Conservation (phyloP, 2,797 vertebrate species). For the Anniella stebbinsi region DNA sequence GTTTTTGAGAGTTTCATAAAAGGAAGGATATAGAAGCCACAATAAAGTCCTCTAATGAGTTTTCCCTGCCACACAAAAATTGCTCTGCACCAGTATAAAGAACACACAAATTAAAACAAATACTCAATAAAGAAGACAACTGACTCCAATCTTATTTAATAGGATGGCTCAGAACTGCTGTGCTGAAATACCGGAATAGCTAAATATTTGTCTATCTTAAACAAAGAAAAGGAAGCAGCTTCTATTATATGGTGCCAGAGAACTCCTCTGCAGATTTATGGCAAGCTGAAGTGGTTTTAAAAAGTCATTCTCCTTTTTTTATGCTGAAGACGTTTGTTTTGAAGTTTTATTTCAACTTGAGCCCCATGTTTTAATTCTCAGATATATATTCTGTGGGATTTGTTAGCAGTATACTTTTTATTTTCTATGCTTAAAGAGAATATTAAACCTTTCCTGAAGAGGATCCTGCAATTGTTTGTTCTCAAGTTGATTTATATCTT, state of each 20-base stretch:
- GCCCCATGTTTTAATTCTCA: conserved; percentile 10
- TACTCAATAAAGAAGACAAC: conserved; percentile 68
- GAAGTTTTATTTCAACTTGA: conserved; percentile 52
- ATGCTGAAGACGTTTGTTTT: conserved; percentile 33
- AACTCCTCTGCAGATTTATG: conserved; percentile 52
- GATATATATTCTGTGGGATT: conserved; percentile 32
- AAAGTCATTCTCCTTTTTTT: conserved; percentile 63
- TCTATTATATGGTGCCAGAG: conserved; percentile 26
- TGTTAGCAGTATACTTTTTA: conserved; percentile 19
- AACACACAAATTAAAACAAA: conserved; percentile 73
- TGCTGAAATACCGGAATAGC: conserved; percentile 62
- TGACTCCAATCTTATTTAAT: conserved; percentile 70
- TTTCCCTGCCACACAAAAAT: conserved; percentile 64
- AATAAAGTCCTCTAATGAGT: conserved; percentile 64
- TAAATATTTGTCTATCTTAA: conserved; percentile 58
- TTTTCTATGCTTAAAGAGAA: conserved; percentile 46
- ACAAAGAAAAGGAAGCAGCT: conserved; percentile 53
- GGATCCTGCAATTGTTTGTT: conserved; percentile 13
- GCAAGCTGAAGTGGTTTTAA: conserved; percentile 51
- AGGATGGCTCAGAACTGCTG: conserved; percentile 60
- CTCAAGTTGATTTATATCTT: neutral
- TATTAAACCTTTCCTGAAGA: conserved; percentile 21
- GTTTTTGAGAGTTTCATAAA: conserved; percentile 52
- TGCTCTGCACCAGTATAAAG: conserved; percentile 54
- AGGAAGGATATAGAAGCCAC: conserved; percentile 45